A percentile compares a stretch with the other conserved stretches of the same genome.
These are phyloP conservation scores for Drosophila rufa DNA, from an alignment of 1,140 invertebrate species.

Conservation along the genomic window DNA sequence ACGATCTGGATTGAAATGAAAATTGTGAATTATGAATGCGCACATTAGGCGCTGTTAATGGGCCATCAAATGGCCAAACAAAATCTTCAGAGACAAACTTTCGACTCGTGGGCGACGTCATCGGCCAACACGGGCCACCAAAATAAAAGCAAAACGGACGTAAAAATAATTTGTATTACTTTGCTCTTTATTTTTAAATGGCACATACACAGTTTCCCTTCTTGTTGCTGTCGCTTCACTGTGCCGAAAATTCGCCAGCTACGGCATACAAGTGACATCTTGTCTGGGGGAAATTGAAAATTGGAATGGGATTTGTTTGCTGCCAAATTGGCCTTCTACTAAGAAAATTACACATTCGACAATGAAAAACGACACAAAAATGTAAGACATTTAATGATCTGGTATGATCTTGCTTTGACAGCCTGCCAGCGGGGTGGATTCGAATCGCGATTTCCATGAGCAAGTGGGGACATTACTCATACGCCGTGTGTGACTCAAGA, in stretches of 20 bases:
- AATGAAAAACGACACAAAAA: constrained; percentile 30
- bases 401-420: constrained; percentile 36
- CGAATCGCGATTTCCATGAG: constrained; percentile 27
- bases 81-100: constrained; percentile 44
- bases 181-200: constrained; percentile 73
- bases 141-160: constrained; percentile 52
- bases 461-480: constrained; percentile 52
- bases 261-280: constrained; percentile 59
- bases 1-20: constrained; percentile 27
- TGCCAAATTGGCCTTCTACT: constrained; percentile 69
- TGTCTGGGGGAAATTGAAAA: constrained; percentile 66
- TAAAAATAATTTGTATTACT: constrained; percentile 72
- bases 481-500: constrained; percentile 46
- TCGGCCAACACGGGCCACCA: constrained; percentile 15
- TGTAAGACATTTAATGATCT: constrained; percentile 47
- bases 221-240: constrained; percentile 25
- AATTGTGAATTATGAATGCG: constrained; percentile 30
- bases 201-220: constrained; percentile 27
- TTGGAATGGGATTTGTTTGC: constrained; percentile 56
- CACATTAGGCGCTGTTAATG: constrained; percentile 49
- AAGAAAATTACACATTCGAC: constrained; percentile 36
- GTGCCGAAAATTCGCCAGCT: constrained; percentile 24
- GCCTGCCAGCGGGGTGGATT: constrained; percentile 4
- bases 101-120: constrained; percentile 39
- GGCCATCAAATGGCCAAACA: constrained; percentile 50